Evolutionary conservation across 2,888 invertebrate genomes (phyloP).

Genomic region (Microchrysa polita): DNA sequence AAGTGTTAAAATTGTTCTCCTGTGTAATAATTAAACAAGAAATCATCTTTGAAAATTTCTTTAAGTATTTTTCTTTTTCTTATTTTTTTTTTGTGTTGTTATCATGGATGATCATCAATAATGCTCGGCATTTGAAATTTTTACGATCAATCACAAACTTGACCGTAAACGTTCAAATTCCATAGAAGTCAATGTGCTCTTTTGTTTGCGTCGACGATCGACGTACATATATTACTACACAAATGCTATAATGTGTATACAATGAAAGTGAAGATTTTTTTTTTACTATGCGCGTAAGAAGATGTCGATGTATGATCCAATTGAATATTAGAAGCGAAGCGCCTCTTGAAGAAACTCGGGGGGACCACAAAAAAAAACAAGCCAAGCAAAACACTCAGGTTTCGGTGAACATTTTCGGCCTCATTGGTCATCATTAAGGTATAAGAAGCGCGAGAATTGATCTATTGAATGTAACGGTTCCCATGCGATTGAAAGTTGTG

Average conservation of each 20-base stretch:
- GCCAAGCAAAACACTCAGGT: not conserved
- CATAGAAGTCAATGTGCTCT: slow-evolving; percentile 40
- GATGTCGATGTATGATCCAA: slow-evolving; percentile 16
- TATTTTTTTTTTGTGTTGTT: no score
- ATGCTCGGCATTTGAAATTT: not conserved
- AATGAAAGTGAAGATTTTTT: not conserved
- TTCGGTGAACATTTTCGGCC: no score
- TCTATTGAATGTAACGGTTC: slow-evolving; percentile 7
- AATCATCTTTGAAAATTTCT: no score
- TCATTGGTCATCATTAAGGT: no score
- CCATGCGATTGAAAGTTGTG: not conserved
- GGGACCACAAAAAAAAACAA: not conserved
- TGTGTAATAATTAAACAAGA: no score
- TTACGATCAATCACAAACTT: slow-evolving; percentile 1
- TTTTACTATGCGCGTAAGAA: no score
- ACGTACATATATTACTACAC: no score
- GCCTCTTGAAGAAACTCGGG: not conserved
- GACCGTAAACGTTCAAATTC: slow-evolving; percentile 23
- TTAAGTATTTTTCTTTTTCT: no score
- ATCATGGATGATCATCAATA: not conserved
- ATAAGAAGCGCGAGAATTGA: not conserved
- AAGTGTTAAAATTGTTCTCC: no score
- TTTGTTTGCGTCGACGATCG: no score
- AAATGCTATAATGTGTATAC: no score
- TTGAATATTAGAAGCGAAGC: slow-evolving; percentile 6